These are phyloP conservation scores for Dysmachus trigonus DNA, from an alignment of 2,888 invertebrate species.

Conservation along the genomic window DNA sequence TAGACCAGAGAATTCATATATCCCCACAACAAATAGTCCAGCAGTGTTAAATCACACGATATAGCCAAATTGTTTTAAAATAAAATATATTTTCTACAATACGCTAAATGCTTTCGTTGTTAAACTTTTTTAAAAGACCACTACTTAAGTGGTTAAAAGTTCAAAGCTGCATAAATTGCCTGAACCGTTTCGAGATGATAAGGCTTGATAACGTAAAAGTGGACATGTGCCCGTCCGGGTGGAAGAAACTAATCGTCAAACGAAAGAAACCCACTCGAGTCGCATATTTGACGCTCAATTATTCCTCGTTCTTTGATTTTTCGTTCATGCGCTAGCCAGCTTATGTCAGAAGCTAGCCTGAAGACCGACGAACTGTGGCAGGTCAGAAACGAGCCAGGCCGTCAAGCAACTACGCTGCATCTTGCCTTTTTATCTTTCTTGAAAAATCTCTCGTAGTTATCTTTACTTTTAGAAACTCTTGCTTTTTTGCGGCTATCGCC, in stretches of 20 bases:
- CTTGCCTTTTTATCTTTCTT: not conserved
- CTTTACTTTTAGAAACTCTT: slow-evolving; percentile 10
- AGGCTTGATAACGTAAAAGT: not conserved
- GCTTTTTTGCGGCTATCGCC: not conserved
- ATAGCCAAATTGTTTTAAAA: too few species aligned
- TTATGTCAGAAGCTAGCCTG: not conserved
- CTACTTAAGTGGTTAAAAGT: too few species aligned
- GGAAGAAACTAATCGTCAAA: not conserved
- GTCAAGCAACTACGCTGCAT: not conserved
- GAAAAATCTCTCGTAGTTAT: slow-evolving; percentile 30
- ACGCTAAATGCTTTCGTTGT: too few species aligned
- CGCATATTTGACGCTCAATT: not conserved
- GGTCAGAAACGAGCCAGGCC: not conserved
- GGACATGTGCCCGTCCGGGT: not conserved
- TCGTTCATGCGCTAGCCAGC: not conserved
- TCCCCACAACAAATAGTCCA: too few species aligned
- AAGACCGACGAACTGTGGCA: not conserved
- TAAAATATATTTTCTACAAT: too few species aligned
- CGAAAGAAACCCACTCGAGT: not conserved
- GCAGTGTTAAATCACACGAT: too few species aligned
- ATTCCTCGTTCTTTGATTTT: not conserved
- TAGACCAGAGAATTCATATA: too few species aligned
- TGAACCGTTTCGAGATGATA: too few species aligned
- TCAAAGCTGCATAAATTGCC: too few species aligned
- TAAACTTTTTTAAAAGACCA: too few species aligned